These are phyloP conservation scores for Cuniculus paca DNA, from an alignment of 2,797 vertebrate species.

Conservation along the genomic window DNA sequence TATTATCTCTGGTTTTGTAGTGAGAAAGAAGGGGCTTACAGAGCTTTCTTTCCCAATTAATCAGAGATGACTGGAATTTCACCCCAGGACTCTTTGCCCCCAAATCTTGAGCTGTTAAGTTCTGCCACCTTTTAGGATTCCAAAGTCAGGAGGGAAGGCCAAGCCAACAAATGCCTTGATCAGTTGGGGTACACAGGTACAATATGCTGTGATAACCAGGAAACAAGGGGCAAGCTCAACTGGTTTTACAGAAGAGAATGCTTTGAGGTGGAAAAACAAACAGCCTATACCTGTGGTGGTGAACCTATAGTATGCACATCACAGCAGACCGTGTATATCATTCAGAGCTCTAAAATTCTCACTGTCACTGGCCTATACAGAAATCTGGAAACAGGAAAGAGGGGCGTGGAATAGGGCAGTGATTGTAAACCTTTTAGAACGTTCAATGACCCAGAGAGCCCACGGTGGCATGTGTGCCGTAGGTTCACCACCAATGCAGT, in stretches of 20 bases:
- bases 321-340: background rate
- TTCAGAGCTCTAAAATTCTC: background rate
- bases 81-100: background rate
- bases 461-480: background rate
- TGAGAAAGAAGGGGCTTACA: background rate
- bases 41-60: constrained; percentile 25
- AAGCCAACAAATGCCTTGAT: background rate
- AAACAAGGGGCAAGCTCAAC: background rate
- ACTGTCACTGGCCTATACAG: background rate
- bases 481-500: background rate
- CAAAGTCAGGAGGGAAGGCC: background rate
- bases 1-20: background rate
- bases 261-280: background rate
- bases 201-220: background rate
- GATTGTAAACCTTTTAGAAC: background rate
- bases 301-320: background rate
- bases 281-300: background rate
- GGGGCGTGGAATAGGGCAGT: background rate
- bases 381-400: background rate
- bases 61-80: background rate
- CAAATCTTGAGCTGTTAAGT: background rate
- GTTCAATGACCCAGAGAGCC: background rate
- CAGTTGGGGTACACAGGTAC: background rate
- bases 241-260: background rate
- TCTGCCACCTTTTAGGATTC: background rate